Evolutionary conservation across 2,797 vertebrate species (phyloP).

Genomic region (Dendrocincla fuliginosa): DNA sequence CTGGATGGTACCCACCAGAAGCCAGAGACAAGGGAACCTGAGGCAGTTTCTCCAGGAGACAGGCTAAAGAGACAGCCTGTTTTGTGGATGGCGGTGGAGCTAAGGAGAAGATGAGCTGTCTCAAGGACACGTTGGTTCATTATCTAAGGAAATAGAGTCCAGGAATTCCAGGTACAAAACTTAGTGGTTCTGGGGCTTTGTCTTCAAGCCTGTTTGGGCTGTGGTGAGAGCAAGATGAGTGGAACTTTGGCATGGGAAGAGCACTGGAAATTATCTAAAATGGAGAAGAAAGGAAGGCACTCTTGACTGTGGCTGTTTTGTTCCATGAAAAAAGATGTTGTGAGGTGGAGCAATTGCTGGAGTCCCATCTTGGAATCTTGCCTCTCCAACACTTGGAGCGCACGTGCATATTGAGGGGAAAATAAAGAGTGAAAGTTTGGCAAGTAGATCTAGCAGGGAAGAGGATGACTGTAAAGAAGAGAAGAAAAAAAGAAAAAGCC

Average conservation of each 20-base stretch:
- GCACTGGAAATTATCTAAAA: background rate
- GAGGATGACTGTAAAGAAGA: background rate
- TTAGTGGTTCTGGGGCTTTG: background rate
- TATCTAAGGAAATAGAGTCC: background rate
- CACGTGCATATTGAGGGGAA: background rate
- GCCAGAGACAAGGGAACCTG: background rate
- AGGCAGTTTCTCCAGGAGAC: background rate
- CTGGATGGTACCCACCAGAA: background rate
- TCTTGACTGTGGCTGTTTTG: background rate
- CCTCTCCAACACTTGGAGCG: background rate
- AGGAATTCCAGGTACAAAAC: background rate
- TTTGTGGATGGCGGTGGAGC: background rate
- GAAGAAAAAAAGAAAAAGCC: rapidly evolving
- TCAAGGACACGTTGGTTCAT: background rate
- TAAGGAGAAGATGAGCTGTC: background rate
- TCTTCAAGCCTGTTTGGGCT: background rate
- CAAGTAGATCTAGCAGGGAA: background rate
- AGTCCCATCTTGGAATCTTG: background rate
- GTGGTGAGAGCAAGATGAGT: background rate
- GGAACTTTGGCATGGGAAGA: background rate
- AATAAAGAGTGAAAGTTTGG: background rate
- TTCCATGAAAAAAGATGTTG: background rate
- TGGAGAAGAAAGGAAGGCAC: background rate
- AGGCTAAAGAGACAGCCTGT: background rate
- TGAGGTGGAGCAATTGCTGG: background rate